A percentile compares a stretch with the other conserved stretches of the same genome.
Evolutionary conservation across 1,140 invertebrate genomes (phyloP).

Genomic region (Venturia canescens): DNA sequence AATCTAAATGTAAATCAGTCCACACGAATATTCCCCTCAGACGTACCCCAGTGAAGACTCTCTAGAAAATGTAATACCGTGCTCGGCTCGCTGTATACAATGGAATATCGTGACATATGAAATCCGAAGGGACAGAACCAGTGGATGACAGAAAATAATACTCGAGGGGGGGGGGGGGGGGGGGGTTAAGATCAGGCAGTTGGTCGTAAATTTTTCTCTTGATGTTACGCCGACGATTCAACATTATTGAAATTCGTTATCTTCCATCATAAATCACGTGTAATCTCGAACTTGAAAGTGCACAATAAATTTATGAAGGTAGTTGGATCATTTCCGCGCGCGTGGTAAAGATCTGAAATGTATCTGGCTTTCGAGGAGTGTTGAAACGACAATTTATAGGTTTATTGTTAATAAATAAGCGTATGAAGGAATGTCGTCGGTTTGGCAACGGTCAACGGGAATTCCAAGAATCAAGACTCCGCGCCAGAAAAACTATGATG

Average conservation of each 20-base stretch:
- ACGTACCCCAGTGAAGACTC: no score
- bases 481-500: no score
- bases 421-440: no score
- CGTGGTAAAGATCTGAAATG: not conserved
- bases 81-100: not conserved
- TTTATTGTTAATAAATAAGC: no score
- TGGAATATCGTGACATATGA: not conserved
- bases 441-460: no score
- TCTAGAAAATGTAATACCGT: not conserved
- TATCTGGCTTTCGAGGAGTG: not conserved
- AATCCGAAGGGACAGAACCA: not conserved
- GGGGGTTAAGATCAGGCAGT: not conserved
- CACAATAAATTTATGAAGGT: not conserved
- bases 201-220: constrained; percentile 2
- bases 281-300: not conserved
- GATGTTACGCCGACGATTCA: not conserved
- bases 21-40: no score
- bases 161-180: not conserved
- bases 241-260: not conserved
- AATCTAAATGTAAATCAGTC: no score
- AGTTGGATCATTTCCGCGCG: not conserved
- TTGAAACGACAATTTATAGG: not conserved
- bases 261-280: not conserved
- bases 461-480: no score
- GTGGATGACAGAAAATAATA: not conserved